These are phyloP conservation scores for Melanostigma gelatinosum DNA, from an alignment of 2,113 vertebrate genomes.

Conservation along the genomic window DNA sequence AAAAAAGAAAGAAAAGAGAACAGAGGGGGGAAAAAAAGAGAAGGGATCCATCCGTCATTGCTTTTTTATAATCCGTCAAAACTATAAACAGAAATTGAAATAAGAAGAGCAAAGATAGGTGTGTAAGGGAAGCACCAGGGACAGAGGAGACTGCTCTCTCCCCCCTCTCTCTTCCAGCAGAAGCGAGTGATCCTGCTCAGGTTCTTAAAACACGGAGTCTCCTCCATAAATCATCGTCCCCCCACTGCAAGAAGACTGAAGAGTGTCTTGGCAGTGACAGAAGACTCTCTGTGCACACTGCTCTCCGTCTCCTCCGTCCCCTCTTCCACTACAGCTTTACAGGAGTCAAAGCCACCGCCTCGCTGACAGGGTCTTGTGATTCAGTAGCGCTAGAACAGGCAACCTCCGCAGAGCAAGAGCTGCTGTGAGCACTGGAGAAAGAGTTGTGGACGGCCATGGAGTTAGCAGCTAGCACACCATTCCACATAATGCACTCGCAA, in stretches of 20 bases:
- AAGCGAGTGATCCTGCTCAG: slow-evolving; percentile 72
- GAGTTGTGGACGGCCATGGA: slow-evolving; percentile 4
- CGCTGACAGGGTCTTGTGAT: slow-evolving; percentile 62
- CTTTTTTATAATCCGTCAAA: slow-evolving; percentile 77
- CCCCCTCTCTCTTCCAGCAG: slow-evolving; percentile 46
- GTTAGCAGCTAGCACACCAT: slow-evolving; percentile 8
- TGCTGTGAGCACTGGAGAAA: slow-evolving; percentile 20
- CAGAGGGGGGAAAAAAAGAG: slow-evolving; percentile 43
- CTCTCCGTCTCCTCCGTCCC: slow-evolving; percentile 48
- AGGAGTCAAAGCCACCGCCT: slow-evolving; percentile 59
- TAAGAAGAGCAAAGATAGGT: slow-evolving; percentile 76
- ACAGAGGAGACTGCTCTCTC: slow-evolving; percentile 63
- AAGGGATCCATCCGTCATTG: slow-evolving; percentile 63
- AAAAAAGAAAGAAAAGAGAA: slow-evolving; percentile 49
- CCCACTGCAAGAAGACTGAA: slow-evolving; percentile 63
- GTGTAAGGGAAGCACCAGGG: slow-evolving; percentile 70
- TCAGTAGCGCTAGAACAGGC: slow-evolving; percentile 41
- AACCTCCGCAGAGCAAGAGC: slow-evolving; percentile 31
- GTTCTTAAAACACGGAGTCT: slow-evolving; percentile 76
- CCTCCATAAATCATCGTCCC: slow-evolving; percentile 78
- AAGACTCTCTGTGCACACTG: slow-evolving; percentile 50
- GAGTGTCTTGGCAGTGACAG: slow-evolving; percentile 67
- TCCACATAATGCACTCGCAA: not conserved
- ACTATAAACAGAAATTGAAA: slow-evolving; percentile 83
- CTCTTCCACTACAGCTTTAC: slow-evolving; percentile 48